Percentiles rank a stretch among this genome's conserved stretches.
These are phyloP conservation scores for Microplitis mediator DNA, from an alignment of 1,140 invertebrate species.

Conservation along the genomic window DNA sequence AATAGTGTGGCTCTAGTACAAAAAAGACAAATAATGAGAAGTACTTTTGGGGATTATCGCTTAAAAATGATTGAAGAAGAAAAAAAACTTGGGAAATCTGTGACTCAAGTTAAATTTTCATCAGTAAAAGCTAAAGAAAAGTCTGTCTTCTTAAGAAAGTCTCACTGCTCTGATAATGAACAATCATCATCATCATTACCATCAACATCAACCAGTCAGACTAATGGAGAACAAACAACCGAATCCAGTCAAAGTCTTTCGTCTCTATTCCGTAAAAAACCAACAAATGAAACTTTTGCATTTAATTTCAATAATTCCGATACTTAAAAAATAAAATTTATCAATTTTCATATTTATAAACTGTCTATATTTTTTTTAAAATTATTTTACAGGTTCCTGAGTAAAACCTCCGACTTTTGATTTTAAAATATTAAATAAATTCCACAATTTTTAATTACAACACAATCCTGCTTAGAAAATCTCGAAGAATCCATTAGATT, in stretches of 20 bases:
- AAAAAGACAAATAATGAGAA: conserved; percentile 76
- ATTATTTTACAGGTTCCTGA: no score
- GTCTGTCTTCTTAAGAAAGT: conserved; percentile 66
- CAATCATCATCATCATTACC: background rate
- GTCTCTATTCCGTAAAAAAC: background rate
- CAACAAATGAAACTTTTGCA: background rate
- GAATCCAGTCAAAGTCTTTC: background rate
- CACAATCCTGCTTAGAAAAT: no score
- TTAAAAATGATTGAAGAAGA: conserved; percentile 76
- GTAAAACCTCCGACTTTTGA: no score
- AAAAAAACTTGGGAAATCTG: conserved; percentile 66
- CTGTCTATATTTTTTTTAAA: no score
- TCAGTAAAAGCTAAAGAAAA: conserved; percentile 48
- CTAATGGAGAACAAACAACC: background rate
- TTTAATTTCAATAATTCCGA: background rate
- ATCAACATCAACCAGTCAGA: background rate
- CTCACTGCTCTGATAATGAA: background rate
- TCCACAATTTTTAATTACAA: no score
- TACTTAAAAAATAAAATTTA: background rate
- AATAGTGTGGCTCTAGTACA: conserved; percentile 69
- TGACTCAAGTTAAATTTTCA: conserved; percentile 56
- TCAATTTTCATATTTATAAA: background rate
- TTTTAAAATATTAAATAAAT: no score
- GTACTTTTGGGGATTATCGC: conserved; percentile 75
- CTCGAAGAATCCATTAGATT: no score